Evolutionary conservation across 1,140 invertebrate species (phyloP).

Genomic region (Bombus impatiens): DNA sequence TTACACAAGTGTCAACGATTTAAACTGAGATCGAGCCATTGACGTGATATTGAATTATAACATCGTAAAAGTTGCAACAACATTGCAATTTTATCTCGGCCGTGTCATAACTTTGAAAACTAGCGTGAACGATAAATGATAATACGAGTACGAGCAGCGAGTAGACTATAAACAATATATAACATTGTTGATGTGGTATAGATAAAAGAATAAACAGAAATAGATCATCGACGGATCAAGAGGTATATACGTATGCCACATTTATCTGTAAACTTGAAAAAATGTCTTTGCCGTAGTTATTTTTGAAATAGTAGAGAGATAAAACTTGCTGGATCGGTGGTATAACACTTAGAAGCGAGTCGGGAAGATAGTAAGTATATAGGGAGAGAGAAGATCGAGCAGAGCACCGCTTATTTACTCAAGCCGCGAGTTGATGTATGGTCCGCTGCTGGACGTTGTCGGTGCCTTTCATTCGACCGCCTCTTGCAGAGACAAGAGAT

Average conservation of each 20-base stretch:
- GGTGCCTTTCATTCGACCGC: slow-evolving; percentile 76
- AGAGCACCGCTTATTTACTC: slow-evolving; percentile 77
- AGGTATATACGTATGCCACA: not conserved
- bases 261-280: slow-evolving; percentile 15
- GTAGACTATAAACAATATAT: not conserved
- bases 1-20: too few species aligned
- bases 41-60: not conserved
- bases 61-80: not conserved
- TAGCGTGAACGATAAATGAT: not conserved
- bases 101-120: not conserved
- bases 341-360: slow-evolving; percentile 16
- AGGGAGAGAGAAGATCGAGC: slow-evolving; percentile 49
- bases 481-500: slow-evolving; percentile 73
- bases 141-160: not conserved
- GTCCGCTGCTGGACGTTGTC: slow-evolving; percentile 75
- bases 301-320: slow-evolving; percentile 33
- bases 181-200: not conserved
- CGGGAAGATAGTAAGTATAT: slow-evolving; percentile 21
- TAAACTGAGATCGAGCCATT: not conserved
- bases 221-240: not conserved
- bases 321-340: slow-evolving; percentile 27
- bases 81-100: not conserved
- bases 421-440: slow-evolving; percentile 75
- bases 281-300: not conserved
- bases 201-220: not conserved